Base-by-base conservation (phyloP, 2,888 invertebrate genomes). In the Galeruca laticollis region DNA sequence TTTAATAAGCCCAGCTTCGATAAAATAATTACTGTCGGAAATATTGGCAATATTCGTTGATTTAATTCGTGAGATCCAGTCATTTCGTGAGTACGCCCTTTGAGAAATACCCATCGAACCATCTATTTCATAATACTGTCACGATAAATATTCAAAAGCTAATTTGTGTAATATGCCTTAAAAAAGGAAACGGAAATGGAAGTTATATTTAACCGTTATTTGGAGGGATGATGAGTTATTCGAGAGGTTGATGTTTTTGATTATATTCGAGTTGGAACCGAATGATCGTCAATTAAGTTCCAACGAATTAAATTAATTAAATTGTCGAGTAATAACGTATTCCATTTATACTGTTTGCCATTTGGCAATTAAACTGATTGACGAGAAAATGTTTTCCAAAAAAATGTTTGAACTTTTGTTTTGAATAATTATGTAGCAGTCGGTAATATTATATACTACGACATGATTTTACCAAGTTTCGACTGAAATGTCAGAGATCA, bases 61-160 rank as follows among this genome's bases (percentile, higher is more conserved):
- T 6, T 47, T n/a, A 15, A 18, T 49, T 49, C 49, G 49, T 20
- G 49, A 49, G 20, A 49, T 49, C 20, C 20, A 20, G 49, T 20
- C 20, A 49, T 49, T 49, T 49, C 15, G 49, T 49, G 15, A 26
- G n/a, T 52, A 43, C n/a, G 13, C 43, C 43, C 33, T 33, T 33
- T 9, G 15, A 33, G 15, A 9, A 56, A 56, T 31, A 54, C 31
- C 54, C 56, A 56, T 35, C 9, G 33, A 33, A 57, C 15, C 18
- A 9, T 57, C 31, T n/a, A 35, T 15, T 57, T 57, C 18, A 57
- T 57, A 18, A 57, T 33, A 10, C 47, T 9, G 56, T 9, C 18
- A 35, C 66, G 60, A 60, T 69, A 69, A 69, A 69, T 69, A 69
- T 69, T 64, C 60, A 61, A 64, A 64, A 64, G 60, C 64, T 54